Evolutionary conservation across 2,888 invertebrate species (phyloP).

Genomic region (Malacosoma neustria): DNA sequence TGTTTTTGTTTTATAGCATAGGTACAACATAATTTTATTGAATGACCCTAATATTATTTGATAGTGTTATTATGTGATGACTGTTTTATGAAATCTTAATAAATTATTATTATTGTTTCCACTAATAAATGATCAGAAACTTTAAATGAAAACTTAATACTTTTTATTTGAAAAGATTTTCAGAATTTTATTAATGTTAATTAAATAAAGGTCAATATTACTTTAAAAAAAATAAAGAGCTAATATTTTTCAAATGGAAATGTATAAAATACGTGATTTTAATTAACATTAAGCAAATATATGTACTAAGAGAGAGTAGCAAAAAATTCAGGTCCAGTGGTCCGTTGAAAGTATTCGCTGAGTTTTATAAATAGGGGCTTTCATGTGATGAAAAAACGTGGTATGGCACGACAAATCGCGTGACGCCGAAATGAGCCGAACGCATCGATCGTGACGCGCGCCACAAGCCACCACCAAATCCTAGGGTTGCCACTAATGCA

Average conservation of each 20-base stretch:
- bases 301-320: slow-evolving; percentile 13
- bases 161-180: too few species aligned
- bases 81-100: too few species aligned
- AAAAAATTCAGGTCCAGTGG: slow-evolving; percentile 52
- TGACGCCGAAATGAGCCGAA: slow-evolving; percentile 38
- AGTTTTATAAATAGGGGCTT: slow-evolving; percentile 57
- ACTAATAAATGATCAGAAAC: too few species aligned
- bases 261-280: background rate
- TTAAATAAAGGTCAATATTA: too few species aligned
- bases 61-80: too few species aligned
- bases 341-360: slow-evolving; percentile 59
- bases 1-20: too few species aligned
- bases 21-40: too few species aligned
- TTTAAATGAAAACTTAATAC: too few species aligned
- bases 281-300: slow-evolving; percentile 2
- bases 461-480: background rate
- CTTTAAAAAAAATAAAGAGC: too few species aligned
- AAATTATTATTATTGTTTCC: too few species aligned
- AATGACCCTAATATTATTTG: too few species aligned
- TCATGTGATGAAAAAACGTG: slow-evolving; percentile 59
- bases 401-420: slow-evolving; percentile 55
- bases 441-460: slow-evolving; percentile 12
- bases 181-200: too few species aligned
- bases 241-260: background rate
- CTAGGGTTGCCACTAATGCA: background rate